These are phyloP conservation scores for Neosalanx taihuensis DNA, from an alignment of 2,797 vertebrate species.

Conservation along the genomic window DNA sequence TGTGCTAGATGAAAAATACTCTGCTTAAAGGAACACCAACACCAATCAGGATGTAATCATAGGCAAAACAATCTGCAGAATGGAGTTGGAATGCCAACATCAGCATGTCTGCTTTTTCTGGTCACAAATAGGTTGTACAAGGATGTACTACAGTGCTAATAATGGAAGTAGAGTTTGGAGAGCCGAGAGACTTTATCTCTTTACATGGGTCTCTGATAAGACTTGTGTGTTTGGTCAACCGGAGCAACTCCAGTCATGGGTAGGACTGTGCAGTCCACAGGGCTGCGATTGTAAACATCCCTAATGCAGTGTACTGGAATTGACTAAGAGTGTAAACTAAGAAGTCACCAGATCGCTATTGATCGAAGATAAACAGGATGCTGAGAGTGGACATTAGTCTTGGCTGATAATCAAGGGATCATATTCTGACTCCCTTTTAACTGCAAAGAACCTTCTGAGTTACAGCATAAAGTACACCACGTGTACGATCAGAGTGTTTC, in stretches of 20 bases:
- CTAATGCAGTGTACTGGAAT: slow-evolving; percentile 12
- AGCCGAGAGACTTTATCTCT: background rate
- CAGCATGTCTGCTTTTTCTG: background rate
- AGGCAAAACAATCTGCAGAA: background rate
- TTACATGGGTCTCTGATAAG: slow-evolving; percentile 2
- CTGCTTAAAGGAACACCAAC: background rate
- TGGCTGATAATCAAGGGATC: slow-evolving; percentile 18
- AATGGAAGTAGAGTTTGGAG: slow-evolving; percentile 2
- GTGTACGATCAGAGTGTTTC: background rate
- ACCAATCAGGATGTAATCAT: background rate
- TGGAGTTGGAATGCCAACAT: background rate
- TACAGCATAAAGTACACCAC: background rate
- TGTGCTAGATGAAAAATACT: background rate
- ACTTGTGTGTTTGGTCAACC: slow-evolving; percentile 4
- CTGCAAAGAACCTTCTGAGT: background rate
- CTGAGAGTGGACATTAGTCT: slow-evolving; percentile 22
- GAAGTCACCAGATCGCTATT: slow-evolving; percentile 4
- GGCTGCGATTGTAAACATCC: background rate
- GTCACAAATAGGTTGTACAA: background rate
- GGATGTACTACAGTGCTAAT: background rate
- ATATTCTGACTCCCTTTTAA: slow-evolving; percentile 20
- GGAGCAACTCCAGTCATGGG: background rate
- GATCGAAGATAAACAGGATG: slow-evolving; percentile 14
- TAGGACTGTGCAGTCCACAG: background rate
- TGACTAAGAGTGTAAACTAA: slow-evolving; percentile 10